A percentile compares a stretch with the other conserved stretches of the same genome.
Conservation (phyloP, 2,113 vertebrate species). For the Castor canadensis region DNA sequence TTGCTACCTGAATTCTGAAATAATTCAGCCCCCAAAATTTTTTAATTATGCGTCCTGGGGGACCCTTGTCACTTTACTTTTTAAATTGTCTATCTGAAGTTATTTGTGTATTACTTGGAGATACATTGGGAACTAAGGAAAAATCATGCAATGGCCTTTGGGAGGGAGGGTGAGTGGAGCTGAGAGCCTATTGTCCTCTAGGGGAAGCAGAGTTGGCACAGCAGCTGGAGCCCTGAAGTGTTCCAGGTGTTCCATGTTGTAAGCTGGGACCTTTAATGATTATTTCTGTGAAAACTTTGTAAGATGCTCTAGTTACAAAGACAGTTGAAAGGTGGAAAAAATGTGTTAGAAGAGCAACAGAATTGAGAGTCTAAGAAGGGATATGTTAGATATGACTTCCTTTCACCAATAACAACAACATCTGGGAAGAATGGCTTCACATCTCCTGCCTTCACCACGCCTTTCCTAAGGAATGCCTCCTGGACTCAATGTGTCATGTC, state of each 20-base stretch:
- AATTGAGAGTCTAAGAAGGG: background rate
- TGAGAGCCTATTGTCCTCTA: background rate
- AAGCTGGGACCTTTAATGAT: background rate
- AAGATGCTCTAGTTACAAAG: background rate
- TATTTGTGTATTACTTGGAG: background rate
- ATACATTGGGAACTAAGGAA: background rate
- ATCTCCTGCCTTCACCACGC: background rate
- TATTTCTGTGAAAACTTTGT: background rate
- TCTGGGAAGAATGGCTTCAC: background rate
- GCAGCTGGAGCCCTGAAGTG: background rate
- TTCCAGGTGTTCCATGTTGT: background rate
- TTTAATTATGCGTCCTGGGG: background rate
- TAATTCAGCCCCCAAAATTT: background rate
- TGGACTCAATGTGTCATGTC: background rate
- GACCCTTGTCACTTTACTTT: background rate
- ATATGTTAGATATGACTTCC: background rate
- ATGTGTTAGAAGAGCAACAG: background rate
- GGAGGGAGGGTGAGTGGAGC: background rate
- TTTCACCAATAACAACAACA: background rate
- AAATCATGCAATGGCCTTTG: background rate
- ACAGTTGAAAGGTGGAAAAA: background rate
- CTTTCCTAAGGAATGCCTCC: background rate
- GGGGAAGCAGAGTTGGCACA: background rate
- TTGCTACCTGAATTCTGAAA: conserved; percentile 30
- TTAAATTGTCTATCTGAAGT: background rate